Conservation (phyloP, 1,140 invertebrate species). For the Saxidomus purpurata region DNA sequence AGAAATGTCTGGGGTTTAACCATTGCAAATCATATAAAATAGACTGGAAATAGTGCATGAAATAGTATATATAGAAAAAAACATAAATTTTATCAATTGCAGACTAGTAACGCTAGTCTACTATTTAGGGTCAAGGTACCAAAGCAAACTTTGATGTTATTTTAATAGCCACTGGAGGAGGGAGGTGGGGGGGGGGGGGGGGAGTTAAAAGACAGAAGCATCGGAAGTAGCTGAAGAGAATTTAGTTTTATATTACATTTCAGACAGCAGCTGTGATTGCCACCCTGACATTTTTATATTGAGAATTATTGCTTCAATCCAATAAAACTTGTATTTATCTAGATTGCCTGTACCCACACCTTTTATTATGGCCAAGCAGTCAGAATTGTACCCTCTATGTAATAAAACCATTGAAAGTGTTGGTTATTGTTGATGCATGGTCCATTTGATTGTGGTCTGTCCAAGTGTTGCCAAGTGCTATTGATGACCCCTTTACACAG, state of each 20-base stretch:
- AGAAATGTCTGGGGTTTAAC: too few species aligned
- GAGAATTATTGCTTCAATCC: conserved; percentile 9
- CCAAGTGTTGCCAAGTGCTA: neutral
- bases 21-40: too few species aligned
- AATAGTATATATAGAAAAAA: too few species aligned
- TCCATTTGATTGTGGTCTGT: neutral
- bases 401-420: neutral
- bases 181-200: too few species aligned
- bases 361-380: neutral
- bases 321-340: conserved; percentile 26
- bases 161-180: too few species aligned
- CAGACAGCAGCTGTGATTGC: neutral
- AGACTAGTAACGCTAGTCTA: too few species aligned
- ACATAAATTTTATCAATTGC: too few species aligned
- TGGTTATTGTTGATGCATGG: neutral
- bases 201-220: too few species aligned
- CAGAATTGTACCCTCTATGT: neutral
- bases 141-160: too few species aligned
- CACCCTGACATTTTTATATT: conserved; percentile 12
- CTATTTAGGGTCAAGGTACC: too few species aligned
- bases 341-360: neutral
- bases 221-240: neutral
- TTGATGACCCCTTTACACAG: neutral
- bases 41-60: too few species aligned
- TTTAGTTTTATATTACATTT: neutral